These are phyloP conservation scores for Paradoxurus hermaphroditus DNA, from an alignment of 2,113 vertebrate species.

Conservation along the genomic window DNA sequence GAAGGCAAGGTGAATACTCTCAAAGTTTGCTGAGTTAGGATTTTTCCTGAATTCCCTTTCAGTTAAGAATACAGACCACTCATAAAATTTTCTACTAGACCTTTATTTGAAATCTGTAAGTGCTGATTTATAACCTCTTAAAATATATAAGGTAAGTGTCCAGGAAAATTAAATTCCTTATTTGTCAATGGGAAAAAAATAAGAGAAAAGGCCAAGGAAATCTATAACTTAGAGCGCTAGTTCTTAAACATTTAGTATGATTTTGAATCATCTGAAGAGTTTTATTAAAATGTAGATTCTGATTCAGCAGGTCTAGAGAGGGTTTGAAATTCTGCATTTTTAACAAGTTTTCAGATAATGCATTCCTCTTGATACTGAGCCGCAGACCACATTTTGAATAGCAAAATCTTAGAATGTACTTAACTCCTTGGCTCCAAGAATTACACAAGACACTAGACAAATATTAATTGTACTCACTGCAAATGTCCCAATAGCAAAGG, in stretches of 20 bases:
- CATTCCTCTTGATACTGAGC: not conserved
- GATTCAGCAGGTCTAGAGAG: not conserved
- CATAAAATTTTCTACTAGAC: not conserved
- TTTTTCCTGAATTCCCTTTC: not conserved
- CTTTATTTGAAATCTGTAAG: slow-evolving; percentile 4
- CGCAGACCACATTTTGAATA: not conserved
- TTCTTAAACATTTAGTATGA: slow-evolving; percentile 16
- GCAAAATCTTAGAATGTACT: not conserved
- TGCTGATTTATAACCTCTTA: not conserved
- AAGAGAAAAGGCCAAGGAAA: not conserved
- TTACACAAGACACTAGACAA: not conserved
- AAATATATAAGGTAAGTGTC: not conserved
- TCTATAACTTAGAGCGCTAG: not conserved
- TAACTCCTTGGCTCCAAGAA: not conserved
- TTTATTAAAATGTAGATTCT: not conserved
- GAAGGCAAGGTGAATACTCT: not conserved
- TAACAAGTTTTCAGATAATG: not conserved
- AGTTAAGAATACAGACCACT: not conserved
- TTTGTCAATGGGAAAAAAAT: not conserved
- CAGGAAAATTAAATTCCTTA: not conserved
- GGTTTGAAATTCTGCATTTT: not conserved
- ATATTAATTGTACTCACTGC: slow-evolving; percentile 4
- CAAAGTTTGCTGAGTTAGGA: not conserved
- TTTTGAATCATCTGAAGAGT: not conserved
- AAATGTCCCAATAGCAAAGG: not conserved